phyloP scores from a whole-genome alignment of 2,888 invertebrate species.

The Hyppa rectilinea region DNA sequence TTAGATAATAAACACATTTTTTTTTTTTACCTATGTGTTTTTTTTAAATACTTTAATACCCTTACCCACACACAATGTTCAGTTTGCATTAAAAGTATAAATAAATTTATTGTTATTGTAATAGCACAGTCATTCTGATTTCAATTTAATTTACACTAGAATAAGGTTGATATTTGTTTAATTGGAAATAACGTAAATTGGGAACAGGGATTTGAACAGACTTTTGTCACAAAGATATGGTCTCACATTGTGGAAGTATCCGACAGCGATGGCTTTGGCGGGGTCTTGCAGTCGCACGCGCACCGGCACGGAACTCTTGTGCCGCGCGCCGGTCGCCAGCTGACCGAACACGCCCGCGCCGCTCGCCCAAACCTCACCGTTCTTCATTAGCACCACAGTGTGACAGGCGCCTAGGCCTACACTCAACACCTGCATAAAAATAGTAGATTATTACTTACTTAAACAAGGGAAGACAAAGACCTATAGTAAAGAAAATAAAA shows the following conservation, averaged over 20 bases:
- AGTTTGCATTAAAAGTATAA: background rate
- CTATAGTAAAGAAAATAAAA: too few relatives aligned
- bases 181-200: background rate
- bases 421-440: constrained; percentile 76
- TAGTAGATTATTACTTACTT: too few relatives aligned
- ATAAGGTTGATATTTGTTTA: background rate
- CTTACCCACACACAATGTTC: background rate
- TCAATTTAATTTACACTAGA: background rate
- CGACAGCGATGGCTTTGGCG: constrained; percentile 88
- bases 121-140: background rate
- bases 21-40: too few relatives aligned
- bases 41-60: background rate
- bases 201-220: background rate
- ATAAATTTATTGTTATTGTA: background rate
- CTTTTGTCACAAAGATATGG: background rate
- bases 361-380: constrained; percentile 93
- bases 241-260: constrained; percentile 92
- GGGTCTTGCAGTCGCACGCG: constrained; percentile 81
- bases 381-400: constrained; percentile 92
- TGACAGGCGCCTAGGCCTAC: constrained; percentile 94
- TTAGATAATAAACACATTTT: too few relatives aligned
- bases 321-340: constrained; percentile 90
- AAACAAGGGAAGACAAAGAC: too few relatives aligned
- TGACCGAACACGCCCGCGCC: constrained; percentile 96
- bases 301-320: constrained; percentile 92